Conservation (phyloP, 2,888 invertebrate species). For the Laothoe populi region DNA sequence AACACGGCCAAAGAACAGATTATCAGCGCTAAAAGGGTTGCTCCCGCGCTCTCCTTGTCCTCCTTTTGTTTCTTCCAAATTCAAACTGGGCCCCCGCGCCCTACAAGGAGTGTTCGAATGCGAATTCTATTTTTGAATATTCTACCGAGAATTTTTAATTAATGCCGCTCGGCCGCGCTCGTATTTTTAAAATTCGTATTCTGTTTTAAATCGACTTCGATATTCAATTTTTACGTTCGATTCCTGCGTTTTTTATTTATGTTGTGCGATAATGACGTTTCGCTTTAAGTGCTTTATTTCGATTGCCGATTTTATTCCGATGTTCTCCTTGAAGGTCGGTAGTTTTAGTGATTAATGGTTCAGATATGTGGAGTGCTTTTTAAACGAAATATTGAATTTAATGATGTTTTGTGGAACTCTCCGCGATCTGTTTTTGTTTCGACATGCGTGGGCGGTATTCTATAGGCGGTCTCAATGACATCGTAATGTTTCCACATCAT, state of each 20-base stretch:
- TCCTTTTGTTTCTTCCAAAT: conserved; percentile 84
- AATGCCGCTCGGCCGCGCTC: conserved; percentile 81
- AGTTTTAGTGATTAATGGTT: conserved; percentile 84
- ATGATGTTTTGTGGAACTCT: conserved; percentile 80
- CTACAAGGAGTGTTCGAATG: conserved; percentile 84
- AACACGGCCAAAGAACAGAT: conserved; percentile 83
- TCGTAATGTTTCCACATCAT: conserved; percentile 58
- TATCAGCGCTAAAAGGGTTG: conserved; percentile 85
- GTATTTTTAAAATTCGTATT: conserved; percentile 83
- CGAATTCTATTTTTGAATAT: conserved; percentile 85
- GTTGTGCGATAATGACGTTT: conserved; percentile 85
- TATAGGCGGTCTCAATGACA: conserved; percentile 64
- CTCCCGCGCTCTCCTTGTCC: conserved; percentile 82
- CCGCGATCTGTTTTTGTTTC: conserved; percentile 67
- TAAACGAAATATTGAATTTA: conserved; percentile 84
- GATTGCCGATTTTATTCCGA: conserved; percentile 84
- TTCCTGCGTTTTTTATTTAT: conserved; percentile 81
- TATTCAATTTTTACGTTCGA: conserved; percentile 84
- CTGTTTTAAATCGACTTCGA: conserved; percentile 83
- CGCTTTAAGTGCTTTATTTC: conserved; percentile 84
- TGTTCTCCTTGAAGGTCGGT: conserved; percentile 83
- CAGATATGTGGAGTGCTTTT: conserved; percentile 83
- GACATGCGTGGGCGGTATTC: conserved; percentile 60
- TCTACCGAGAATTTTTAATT: conserved; percentile 85
- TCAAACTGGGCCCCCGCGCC: conserved; percentile 73